Evolutionary conservation across 2,113 vertebrate species (phyloP).

Genomic region (Cyprinus carpio): DNA sequence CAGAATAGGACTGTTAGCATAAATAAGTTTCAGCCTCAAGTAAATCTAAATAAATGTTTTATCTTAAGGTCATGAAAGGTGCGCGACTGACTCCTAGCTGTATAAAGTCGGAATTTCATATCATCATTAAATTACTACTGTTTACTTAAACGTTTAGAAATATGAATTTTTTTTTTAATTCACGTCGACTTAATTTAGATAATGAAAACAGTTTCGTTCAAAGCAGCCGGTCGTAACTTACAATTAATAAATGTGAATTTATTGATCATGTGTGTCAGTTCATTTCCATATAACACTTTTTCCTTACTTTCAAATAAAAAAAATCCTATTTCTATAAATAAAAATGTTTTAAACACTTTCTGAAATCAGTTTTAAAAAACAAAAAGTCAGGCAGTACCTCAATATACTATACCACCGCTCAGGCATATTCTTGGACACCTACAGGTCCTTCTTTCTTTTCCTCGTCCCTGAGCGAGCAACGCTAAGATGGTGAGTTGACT

Average conservation of each 20-base stretch:
- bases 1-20: not conserved
- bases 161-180: not conserved
- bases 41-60: not conserved
- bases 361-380: not conserved
- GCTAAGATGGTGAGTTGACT: slow-evolving; percentile 86
- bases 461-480: slow-evolving; percentile 61
- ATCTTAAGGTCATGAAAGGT: not conserved
- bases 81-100: slow-evolving; percentile 20
- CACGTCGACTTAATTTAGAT: not conserved
- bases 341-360: not conserved
- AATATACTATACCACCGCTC: not conserved
- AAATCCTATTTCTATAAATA: not conserved
- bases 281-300: not conserved
- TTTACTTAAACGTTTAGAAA: not conserved
- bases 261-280: not conserved
- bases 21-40: not conserved
- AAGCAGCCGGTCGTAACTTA: not conserved
- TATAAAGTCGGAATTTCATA: not conserved
- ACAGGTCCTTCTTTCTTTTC: slow-evolving; percentile 68
- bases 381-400: slow-evolving; percentile 61
- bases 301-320: not conserved
- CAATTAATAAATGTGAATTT: no score
- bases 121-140: not conserved
- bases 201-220: no score
- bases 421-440: slow-evolving; percentile 71